Conservation (phyloP, 2,888 invertebrate genomes). For the Podotricha telesiphe region DNA sequence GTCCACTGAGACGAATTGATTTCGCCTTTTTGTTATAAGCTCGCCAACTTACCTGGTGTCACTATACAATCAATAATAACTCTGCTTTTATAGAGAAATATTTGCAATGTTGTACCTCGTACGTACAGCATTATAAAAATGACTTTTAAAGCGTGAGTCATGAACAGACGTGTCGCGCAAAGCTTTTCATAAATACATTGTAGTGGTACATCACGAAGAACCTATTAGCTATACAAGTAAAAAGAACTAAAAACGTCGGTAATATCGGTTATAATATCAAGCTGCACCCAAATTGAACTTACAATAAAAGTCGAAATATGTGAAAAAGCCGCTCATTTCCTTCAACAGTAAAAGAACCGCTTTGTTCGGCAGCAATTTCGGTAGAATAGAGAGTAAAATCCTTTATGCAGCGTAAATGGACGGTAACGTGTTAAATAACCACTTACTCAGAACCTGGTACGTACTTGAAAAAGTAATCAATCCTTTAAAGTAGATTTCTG, state of each 20-base stretch:
- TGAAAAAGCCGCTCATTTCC: constrained; percentile 62
- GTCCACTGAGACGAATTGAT: constrained; percentile 51
- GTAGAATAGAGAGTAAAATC: constrained; percentile 52
- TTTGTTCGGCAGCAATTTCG: constrained; percentile 66
- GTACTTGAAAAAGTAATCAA: constrained; percentile 19
- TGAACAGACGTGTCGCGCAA: constrained; percentile 17
- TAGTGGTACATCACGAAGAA: constrained; percentile 25
- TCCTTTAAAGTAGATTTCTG: constrained; percentile 37
- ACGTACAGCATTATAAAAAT: neutral
- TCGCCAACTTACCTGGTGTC: constrained; percentile 13
- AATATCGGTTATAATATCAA: constrained; percentile 56
- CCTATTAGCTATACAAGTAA: constrained; percentile 26
- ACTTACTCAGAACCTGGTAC: constrained; percentile 20
- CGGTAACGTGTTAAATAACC: constrained; percentile 3
- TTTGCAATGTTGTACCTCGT: constrained; percentile 19
- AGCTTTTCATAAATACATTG: constrained; percentile 27
- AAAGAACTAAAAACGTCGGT: constrained; percentile 46
- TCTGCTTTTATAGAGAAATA: constrained; percentile 12
- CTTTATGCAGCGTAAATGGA: constrained; percentile 47
- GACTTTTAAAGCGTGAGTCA: neutral
- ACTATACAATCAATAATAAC: constrained; percentile 24
- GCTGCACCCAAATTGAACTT: constrained; percentile 58
- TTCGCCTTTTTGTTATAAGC: constrained; percentile 56
- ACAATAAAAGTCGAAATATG: constrained; percentile 63
- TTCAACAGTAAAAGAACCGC: constrained; percentile 50